Percentiles rank a stretch among this genome's conserved stretches.
Conservation (phyloP, 2,888 invertebrate species). For the Steinernema scapterisci region DNA sequence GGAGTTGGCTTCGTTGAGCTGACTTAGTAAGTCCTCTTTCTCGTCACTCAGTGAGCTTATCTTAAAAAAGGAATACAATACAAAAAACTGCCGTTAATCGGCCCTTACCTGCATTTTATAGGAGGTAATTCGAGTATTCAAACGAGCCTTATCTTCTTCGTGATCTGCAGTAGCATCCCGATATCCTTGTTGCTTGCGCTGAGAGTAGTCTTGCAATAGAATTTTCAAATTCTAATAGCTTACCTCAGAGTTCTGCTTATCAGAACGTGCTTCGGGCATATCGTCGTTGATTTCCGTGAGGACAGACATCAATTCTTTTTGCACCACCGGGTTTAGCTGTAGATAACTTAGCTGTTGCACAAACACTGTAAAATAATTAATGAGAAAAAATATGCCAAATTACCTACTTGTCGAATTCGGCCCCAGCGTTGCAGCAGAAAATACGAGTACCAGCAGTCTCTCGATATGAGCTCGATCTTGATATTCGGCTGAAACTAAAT, state of each 20-base stretch:
- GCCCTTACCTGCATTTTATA: background rate
- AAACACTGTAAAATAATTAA: background rate
- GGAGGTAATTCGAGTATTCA: background rate
- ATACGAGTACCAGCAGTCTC: background rate
- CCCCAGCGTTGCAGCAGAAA: conserved; percentile 4
- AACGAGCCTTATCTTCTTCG: background rate
- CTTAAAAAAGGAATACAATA: background rate
- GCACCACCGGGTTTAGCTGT: background rate
- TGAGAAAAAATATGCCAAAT: background rate
- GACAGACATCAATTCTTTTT: background rate
- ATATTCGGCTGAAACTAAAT: background rate
- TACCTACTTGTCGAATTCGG: background rate
- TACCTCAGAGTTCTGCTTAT: background rate
- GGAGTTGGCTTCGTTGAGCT: background rate
- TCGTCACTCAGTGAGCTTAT: background rate
- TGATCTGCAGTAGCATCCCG: no score
- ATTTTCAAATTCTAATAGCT: no score
- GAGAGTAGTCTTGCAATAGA: no score
- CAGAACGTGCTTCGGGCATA: background rate
- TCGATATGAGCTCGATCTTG: background rate
- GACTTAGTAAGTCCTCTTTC: background rate
- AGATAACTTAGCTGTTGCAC: background rate
- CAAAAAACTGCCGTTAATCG: background rate
- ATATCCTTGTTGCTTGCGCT: no score
- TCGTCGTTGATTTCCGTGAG: background rate